Evolutionary conservation across 2,113 vertebrate genomes (phyloP).

Genomic region (Misgurnus anguillicaudatus): DNA sequence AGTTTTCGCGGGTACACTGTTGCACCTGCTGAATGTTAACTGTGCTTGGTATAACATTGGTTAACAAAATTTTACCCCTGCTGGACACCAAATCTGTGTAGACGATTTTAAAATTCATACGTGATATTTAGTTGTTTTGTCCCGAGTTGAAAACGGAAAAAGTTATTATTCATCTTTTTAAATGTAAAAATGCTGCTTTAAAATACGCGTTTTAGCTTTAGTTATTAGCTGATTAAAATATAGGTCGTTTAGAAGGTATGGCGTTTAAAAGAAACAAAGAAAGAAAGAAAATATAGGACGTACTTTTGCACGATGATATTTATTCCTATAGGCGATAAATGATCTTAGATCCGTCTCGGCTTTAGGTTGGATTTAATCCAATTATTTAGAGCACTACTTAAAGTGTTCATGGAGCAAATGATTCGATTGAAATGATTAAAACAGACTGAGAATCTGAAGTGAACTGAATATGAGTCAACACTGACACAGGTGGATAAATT

Average conservation of each 20-base stretch:
- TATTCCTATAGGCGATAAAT: slow-evolving; percentile 49
- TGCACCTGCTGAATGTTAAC: slow-evolving; percentile 10
- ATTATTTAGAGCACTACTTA: slow-evolving; percentile 75
- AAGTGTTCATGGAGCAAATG: slow-evolving; percentile 70
- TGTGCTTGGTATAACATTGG: not conserved
- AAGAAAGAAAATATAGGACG: too few relatives aligned
- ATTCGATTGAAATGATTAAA: slow-evolving; percentile 60
- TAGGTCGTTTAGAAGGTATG: too few relatives aligned
- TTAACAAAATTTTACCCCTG: not conserved
- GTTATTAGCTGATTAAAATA: not conserved
- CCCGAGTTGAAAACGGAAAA: not conserved
- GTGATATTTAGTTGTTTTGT: not conserved
- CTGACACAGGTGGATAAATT: not conserved
- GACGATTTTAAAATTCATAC: not conserved
- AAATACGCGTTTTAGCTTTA: too few relatives aligned
- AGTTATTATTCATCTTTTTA: too few relatives aligned
- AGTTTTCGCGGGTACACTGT: slow-evolving; percentile 5
- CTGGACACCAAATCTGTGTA: not conserved
- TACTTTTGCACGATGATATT: not conserved
- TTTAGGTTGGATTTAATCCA: slow-evolving; percentile 79
- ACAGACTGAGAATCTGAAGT: slow-evolving; percentile 63
- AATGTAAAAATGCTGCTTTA: too few relatives aligned
- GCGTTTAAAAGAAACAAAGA: too few relatives aligned
- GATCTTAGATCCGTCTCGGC: slow-evolving; percentile 64
- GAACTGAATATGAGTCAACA: slow-evolving; percentile 62